Conservation (phyloP, 2,888 invertebrate species). For the Drosophila pseudotalamancana region DNA sequence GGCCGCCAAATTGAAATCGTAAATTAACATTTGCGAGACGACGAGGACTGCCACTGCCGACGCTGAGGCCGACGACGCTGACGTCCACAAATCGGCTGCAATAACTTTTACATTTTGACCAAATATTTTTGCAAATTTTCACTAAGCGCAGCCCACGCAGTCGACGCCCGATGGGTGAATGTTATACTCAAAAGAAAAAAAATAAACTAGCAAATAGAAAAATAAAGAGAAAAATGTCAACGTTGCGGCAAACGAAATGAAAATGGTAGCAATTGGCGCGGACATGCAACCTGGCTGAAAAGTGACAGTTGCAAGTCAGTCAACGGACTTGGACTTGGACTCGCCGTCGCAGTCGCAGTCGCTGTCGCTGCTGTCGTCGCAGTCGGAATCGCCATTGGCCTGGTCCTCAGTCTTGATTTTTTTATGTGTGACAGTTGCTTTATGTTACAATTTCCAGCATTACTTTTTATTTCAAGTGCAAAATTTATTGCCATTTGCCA, state of each 20-base stretch:
- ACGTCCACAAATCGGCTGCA: slow-evolving; percentile 32
- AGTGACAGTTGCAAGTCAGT: slow-evolving; percentile 78
- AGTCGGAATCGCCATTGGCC: slow-evolving; percentile 8
- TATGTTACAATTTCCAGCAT: slow-evolving; percentile 76
- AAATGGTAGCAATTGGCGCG: slow-evolving; percentile 76
- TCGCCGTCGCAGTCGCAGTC: neutral
- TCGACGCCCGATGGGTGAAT: slow-evolving; percentile 71
- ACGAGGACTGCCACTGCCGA: slow-evolving; percentile 16
- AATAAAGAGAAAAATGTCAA: slow-evolving; percentile 56
- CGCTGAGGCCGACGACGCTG: neutral
- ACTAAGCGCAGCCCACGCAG: slow-evolving; percentile 77
- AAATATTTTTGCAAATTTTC: slow-evolving; percentile 80
- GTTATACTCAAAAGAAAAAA: slow-evolving; percentile 26
- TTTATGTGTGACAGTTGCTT: slow-evolving; percentile 78
- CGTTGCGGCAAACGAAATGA: slow-evolving; percentile 72
- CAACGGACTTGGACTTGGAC: slow-evolving; percentile 35
- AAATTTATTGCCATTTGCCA: slow-evolving; percentile 76
- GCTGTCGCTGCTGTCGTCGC: too few species aligned
- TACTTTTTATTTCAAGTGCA: slow-evolving; percentile 77
- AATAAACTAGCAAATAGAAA: slow-evolving; percentile 13
- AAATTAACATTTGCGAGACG: slow-evolving; percentile 78
- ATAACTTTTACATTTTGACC: slow-evolving; percentile 81
- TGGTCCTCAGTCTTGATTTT: slow-evolving; percentile 47
- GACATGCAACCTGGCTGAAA: slow-evolving; percentile 74
- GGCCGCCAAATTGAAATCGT: slow-evolving; percentile 80